phyloP scores from a whole-genome alignment of 2,797 vertebrate species.

The Sciurus carolinensis region DNA sequence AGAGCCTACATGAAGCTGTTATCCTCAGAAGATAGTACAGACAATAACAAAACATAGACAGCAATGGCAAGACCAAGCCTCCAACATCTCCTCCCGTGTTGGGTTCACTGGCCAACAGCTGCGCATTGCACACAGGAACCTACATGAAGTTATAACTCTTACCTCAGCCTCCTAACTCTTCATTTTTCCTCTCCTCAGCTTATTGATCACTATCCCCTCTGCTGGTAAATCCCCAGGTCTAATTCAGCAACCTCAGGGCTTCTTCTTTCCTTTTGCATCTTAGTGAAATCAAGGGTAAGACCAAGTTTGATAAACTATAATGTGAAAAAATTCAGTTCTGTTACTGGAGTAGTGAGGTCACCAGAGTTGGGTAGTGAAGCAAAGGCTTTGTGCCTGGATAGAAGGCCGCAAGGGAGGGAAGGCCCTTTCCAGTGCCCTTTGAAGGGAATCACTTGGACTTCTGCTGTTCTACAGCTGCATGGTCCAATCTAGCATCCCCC shows the following conservation, averaged over 20 bases:
- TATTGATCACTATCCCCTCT: no score
- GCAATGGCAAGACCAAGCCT: not conserved
- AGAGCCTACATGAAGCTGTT: not conserved
- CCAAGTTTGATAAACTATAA: conserved; percentile 1
- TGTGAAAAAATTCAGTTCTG: not conserved
- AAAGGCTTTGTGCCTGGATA: not conserved
- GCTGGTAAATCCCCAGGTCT: not conserved
- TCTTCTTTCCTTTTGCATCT: not conserved
- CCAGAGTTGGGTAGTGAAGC: not conserved
- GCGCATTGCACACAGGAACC: not conserved
- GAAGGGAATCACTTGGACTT: not conserved
- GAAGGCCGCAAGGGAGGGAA: fast-evolving
- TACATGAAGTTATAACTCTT: no score
- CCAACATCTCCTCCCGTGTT: not conserved
- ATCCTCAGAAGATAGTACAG: not conserved
- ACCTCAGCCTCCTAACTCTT: not conserved
- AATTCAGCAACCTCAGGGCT: not conserved
- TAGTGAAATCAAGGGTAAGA: not conserved
- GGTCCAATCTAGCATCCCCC: not conserved
- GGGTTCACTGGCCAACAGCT: not conserved
- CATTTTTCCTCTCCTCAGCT: not conserved
- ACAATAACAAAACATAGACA: not conserved
- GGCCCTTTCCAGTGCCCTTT: not conserved
- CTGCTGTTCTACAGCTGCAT: not conserved
- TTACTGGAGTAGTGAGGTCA: not conserved